A percentile compares a stretch with the other conserved stretches of the same genome.
Evolutionary conservation across 1,140 invertebrate species (phyloP).

Genomic region (Chymomyza costata): DNA sequence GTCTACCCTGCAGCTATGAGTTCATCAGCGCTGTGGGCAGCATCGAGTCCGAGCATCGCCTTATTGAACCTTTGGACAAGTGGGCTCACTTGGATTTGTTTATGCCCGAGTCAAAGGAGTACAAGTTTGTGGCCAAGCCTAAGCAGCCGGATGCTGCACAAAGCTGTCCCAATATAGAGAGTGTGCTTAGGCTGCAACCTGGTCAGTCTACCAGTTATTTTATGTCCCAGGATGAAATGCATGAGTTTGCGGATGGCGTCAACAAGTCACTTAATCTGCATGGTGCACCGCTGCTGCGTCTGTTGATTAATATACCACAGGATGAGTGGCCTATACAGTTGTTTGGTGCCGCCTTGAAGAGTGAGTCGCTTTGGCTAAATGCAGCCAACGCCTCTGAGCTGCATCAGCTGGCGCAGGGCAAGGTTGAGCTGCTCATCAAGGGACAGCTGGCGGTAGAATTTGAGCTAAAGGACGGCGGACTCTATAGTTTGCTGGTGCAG

Average conservation of each 20-base stretch:
- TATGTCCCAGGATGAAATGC: slow-evolving; percentile 25
- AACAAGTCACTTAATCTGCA: slow-evolving; percentile 17
- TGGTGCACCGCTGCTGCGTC: slow-evolving; percentile 23
- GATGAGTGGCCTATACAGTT: slow-evolving; percentile 39
- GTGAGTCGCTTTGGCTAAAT: slow-evolving; percentile 1
- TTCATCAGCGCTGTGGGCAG: slow-evolving; percentile 23
- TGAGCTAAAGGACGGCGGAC: slow-evolving; percentile 77
- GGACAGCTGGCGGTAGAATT: slow-evolving; percentile 53
- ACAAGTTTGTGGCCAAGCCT: slow-evolving; percentile 22
- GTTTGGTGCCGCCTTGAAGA: not conserved
- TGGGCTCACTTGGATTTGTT: slow-evolving; percentile 44
- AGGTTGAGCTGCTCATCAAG: slow-evolving; percentile 74
- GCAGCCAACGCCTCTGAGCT: slow-evolving; percentile 62
- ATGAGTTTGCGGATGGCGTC: slow-evolving; percentile 53
- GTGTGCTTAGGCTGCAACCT: slow-evolving; percentile 35
- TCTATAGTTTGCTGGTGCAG: slow-evolving; percentile 78
- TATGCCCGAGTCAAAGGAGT: slow-evolving; percentile 13
- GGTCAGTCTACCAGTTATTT: slow-evolving; percentile 76
- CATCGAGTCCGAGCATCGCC: not conserved
- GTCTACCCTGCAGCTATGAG: slow-evolving; percentile 75
- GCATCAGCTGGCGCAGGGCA: slow-evolving; percentile 68
- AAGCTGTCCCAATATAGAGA: slow-evolving; percentile 37
- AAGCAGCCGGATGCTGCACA: not conserved
- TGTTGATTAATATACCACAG: slow-evolving; percentile 43
- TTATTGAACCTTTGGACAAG: slow-evolving; percentile 41